Base-by-base conservation (phyloP, 2,113 vertebrate genomes). In the Oostethus manadensis region DNA sequence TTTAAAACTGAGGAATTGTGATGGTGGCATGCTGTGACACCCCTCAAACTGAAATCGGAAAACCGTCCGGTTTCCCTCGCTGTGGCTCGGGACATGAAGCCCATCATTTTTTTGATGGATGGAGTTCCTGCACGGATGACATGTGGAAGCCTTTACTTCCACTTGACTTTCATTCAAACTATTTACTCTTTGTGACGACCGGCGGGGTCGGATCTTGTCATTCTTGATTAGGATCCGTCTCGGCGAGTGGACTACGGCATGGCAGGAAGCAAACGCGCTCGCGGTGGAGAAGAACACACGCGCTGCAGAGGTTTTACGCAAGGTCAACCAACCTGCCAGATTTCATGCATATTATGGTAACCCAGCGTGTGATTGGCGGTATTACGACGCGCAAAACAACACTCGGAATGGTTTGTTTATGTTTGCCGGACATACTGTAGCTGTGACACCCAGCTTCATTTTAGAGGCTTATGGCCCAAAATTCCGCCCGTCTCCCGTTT, bases 101-200 rank as follows among this genome's bases (percentile, higher is more conserved):
- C 29, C 29, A 33, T 48, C n/a, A 18, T 48, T 48, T 20, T 65
- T 87, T 64, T 93, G 91, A 65, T 88, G 91, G 76, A 89, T 92
- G 23, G 84, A 92, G 71, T 91, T 92, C 82, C 80, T 91, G 71
- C 91, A 80, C 91, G 73, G 89, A 93, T 73, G 71, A 83, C 58
- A 87, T 93, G 60, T 93, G 91, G 91, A 88, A 84, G 64, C 84
- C 78, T 47, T 82, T 83, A 50, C 92, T 91, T 75, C 91, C 74
- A 0, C 90, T 68, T 15, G 35, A 40, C 81, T 91, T 68, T 91
- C 91, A 75, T 68, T 90, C 91, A 90, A 87, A 92, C 92, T 88
- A 81, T 75, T 86, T 78, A 68, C 73, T 59, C 79, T 76, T 62
- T 42, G 18, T 78, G 72, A 74, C 60, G 68, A 66, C 38, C 64